Conservation (phyloP, 2,888 invertebrate genomes). For the Axea sp. region DNA sequence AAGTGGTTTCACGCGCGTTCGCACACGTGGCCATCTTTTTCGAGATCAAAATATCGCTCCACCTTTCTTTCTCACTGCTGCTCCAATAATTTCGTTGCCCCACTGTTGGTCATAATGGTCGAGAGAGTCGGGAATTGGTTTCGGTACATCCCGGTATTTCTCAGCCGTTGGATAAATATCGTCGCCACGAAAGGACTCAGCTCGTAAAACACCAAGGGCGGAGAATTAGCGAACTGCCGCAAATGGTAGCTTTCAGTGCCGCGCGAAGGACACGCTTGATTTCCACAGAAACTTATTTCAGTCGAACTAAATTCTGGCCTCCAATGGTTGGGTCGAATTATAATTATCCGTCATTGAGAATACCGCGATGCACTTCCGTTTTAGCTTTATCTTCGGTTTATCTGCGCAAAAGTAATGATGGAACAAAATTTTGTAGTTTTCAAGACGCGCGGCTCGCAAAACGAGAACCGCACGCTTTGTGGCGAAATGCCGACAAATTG, state of each 20-base stretch:
- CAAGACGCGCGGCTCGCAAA: slow-evolving; percentile 20
- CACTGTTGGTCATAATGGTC: slow-evolving; percentile 56
- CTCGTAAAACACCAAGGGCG: slow-evolving; percentile 67
- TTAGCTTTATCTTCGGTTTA: slow-evolving; percentile 23
- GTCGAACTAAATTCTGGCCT: slow-evolving; percentile 36
- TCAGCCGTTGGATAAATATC: slow-evolving; percentile 54
- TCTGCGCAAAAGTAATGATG: slow-evolving; percentile 18
- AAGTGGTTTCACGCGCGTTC: background rate
- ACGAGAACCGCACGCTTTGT: slow-evolving; percentile 5
- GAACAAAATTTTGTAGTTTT: slow-evolving; percentile 19
- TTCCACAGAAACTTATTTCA: slow-evolving; percentile 64
- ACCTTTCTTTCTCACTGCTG: slow-evolving; percentile 63
- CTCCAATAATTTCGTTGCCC: slow-evolving; percentile 63
- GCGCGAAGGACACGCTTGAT: slow-evolving; percentile 60
- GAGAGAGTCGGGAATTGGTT: slow-evolving; percentile 53
- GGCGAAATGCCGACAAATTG: slow-evolving; percentile 12
- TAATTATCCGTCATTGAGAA: slow-evolving; percentile 55
- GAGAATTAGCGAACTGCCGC: slow-evolving; percentile 70
- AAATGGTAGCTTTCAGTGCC: slow-evolving; percentile 69
- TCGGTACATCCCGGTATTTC: slow-evolving; percentile 54
- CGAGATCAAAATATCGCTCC: slow-evolving; percentile 61
- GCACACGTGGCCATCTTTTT: slow-evolving; percentile 66
- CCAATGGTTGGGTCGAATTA: slow-evolving; percentile 37
- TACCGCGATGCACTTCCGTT: slow-evolving; percentile 41
- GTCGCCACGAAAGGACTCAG: slow-evolving; percentile 44